Evolutionary conservation across 2,888 invertebrate species (phyloP), one percentile per base, ranked within the genome.

Genomic region (Ophion costatus): DNA sequence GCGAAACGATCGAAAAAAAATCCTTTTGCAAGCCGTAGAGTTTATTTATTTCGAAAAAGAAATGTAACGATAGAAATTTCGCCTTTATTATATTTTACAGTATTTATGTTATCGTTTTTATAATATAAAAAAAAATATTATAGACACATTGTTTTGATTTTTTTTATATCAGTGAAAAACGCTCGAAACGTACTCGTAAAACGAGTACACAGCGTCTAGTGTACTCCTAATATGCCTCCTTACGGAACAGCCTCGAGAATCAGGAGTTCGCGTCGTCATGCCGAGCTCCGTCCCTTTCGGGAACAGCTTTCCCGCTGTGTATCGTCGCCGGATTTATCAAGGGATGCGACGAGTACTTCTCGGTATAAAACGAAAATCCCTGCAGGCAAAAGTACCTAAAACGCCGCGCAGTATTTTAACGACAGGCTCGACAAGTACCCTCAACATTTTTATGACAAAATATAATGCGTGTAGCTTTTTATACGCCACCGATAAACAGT

Each of bases 341-440:
- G 51, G 63, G 24, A 63, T 1, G 22, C 63, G 63, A 24, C 14
- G 22, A 59, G 22, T 59, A 59, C 22, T 10, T 61, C 61, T 9
- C 14, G 24, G 63, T 10, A 24, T 63, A 63, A 63, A 63, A 63
- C 63, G 63, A 63, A 29, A 63, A 63, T 24, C 5, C 63, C 22
- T 24, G 29, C 24, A 63, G 63, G 24, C 11, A 63, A 63, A 63
- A 24, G 63, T 24, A 63, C 63, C 63, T 24, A 24, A 11, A 63
- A 14, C 63, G 24, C 3, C 29, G 24, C 22, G 24, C 38, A n/a
- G 10, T 20, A 42, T 66, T 66, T 66, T 66, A 66, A 70, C 29
- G 70, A 70, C 51, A 45, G 56, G 56, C 51, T 70, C 70, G 70
- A 70, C 70, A 56, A 70, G 56, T 70, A 56, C 56, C 24, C 29